phyloP scores from a whole-genome alignment of 1,140 invertebrate species.

The Drosophila persimilis region DNA sequence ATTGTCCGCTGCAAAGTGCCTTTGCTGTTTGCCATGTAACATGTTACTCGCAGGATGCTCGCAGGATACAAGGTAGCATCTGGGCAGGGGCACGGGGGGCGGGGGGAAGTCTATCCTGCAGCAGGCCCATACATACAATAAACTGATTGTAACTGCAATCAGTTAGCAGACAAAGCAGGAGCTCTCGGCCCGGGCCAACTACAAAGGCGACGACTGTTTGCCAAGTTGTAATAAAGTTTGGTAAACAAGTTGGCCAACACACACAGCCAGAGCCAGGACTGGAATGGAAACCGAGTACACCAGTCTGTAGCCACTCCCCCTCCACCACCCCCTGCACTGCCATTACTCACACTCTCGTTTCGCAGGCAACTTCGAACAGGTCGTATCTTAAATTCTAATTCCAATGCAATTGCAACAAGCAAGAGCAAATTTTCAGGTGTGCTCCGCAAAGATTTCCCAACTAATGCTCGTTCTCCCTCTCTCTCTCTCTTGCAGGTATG shows the following conservation, averaged over 20 bases:
- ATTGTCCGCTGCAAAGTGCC: slow-evolving; percentile 26
- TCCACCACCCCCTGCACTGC: not conserved
- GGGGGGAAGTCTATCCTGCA: slow-evolving; percentile 36
- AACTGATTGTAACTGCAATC: slow-evolving; percentile 75
- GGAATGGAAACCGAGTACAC: slow-evolving; percentile 31
- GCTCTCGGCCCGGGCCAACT: slow-evolving; percentile 38
- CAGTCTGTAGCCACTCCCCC: slow-evolving; percentile 19
- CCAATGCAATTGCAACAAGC: slow-evolving; percentile 65
- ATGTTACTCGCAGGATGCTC: slow-evolving; percentile 4
- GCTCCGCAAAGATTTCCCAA: slow-evolving; percentile 55
- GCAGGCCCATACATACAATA: slow-evolving; percentile 54
- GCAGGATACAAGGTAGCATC: slow-evolving; percentile 28
- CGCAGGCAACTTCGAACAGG: slow-evolving; percentile 38
- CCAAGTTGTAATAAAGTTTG: slow-evolving; percentile 80
- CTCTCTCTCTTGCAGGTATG: slow-evolving; percentile 59
- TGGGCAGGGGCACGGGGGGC: not conserved
- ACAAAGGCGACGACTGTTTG: slow-evolving; percentile 79
- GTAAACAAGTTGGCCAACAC: slow-evolving; percentile 64
- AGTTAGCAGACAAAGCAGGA: slow-evolving; percentile 53
- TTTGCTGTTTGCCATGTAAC: slow-evolving; percentile 27
- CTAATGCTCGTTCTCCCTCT: slow-evolving; percentile 58
- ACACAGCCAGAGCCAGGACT: slow-evolving; percentile 16
- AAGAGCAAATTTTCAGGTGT: slow-evolving; percentile 30
- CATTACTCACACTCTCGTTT: slow-evolving; percentile 9
- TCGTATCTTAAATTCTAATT: slow-evolving; percentile 78